Conservation (phyloP, 2,113 vertebrate species). For the Ia io region DNA sequence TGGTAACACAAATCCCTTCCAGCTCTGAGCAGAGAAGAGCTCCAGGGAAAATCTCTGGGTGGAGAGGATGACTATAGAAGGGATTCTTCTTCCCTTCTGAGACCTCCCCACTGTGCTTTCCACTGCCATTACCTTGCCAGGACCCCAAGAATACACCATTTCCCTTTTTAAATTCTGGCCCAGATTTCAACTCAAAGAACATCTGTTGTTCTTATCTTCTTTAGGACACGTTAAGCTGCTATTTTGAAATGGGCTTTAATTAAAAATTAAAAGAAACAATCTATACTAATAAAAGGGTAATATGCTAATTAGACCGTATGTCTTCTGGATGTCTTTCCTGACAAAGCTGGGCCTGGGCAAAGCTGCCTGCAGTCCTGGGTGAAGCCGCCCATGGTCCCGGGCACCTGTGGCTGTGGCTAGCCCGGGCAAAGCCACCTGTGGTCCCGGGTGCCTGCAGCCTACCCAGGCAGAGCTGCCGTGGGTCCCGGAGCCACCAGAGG, state of each 20-base stretch:
- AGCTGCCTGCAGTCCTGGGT: no score
- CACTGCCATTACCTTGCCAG: not conserved
- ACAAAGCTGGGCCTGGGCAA: no score
- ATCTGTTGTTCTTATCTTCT: not conserved
- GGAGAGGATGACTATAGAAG: not conserved
- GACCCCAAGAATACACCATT: not conserved
- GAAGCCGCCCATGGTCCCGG: no score
- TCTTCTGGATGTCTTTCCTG: no score
- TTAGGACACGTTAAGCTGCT: not conserved
- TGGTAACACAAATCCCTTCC: not conserved
- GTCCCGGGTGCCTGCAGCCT: no score
- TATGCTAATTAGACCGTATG: no score
- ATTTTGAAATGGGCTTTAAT: not conserved
- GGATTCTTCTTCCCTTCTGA: not conserved
- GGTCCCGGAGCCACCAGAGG: no score
- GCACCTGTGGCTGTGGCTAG: no score
- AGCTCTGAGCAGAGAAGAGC: not conserved
- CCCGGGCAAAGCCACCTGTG: no score
- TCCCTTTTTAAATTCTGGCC: not conserved
- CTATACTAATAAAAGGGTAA: no score
- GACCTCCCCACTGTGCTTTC: not conserved
- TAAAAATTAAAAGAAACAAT: slow-evolving; percentile 9
- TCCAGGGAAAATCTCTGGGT: not conserved
- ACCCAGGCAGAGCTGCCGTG: no score
- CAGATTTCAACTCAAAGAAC: slow-evolving; percentile 16